These are phyloP conservation scores for Sebastes minor DNA, from an alignment of 2,797 vertebrate genomes.

Conservation along the genomic window DNA sequence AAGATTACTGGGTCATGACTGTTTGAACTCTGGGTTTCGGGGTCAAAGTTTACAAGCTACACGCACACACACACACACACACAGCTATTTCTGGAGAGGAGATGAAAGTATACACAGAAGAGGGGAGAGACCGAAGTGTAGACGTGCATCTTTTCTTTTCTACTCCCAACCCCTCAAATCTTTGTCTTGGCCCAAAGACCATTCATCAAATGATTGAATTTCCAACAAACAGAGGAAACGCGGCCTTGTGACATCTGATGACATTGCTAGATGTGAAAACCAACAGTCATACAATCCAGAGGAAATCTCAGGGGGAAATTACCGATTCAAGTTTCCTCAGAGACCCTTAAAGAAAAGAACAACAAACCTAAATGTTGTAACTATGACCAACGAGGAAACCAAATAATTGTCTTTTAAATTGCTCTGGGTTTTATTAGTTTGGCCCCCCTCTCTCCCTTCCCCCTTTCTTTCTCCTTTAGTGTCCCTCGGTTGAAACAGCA, in stretches of 20 bases:
- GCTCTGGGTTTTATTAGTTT: slow-evolving; percentile 42
- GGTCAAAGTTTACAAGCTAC: slow-evolving; percentile 73
- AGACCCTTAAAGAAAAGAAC: neutral
- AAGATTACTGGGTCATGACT: slow-evolving; percentile 69
- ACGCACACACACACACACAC: slow-evolving; percentile 29
- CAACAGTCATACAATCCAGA: slow-evolving; percentile 49
- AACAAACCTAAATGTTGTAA: slow-evolving; percentile 17
- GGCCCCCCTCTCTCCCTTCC: neutral
- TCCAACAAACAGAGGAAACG: slow-evolving; percentile 74
- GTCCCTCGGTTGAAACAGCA: slow-evolving; percentile 40
- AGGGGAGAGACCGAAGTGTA: slow-evolving; percentile 50
- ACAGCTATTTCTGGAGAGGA: slow-evolving; percentile 66
- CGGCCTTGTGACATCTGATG: slow-evolving; percentile 56
- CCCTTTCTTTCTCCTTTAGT: slow-evolving; percentile 17
- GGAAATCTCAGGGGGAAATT: slow-evolving; percentile 47
- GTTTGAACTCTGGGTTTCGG: slow-evolving; percentile 67
- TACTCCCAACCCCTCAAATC: slow-evolving; percentile 52
- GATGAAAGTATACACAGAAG: slow-evolving; percentile 50
- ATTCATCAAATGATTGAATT: slow-evolving; percentile 63
- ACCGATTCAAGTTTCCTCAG: slow-evolving; percentile 37
- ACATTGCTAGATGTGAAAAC: slow-evolving; percentile 48
- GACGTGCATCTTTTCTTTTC: slow-evolving; percentile 67
- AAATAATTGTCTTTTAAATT: slow-evolving; percentile 39
- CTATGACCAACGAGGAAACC: slow-evolving; percentile 25
- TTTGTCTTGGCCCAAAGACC: slow-evolving; percentile 48